Percentiles rank a stretch among this genome's conserved stretches.
phyloP scores from a whole-genome alignment of 1,140 invertebrate species.

The Drosophila quadrilineata region DNA sequence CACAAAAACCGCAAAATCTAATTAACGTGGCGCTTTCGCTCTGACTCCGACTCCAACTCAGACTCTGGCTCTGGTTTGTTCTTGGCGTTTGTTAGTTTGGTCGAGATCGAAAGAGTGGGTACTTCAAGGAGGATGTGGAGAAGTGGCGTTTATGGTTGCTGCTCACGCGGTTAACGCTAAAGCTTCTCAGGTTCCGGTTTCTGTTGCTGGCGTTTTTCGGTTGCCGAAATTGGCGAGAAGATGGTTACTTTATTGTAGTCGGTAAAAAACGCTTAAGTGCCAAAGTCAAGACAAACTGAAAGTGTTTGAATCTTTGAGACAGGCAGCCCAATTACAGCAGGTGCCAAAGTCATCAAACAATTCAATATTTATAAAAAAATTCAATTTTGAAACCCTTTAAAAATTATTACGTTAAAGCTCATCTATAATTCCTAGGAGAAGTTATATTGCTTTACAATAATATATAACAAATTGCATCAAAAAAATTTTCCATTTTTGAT shows the following conservation, averaged over 20 bases:
- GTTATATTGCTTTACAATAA: too few species aligned
- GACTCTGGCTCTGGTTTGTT: conserved; percentile 48
- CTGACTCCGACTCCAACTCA: conserved; percentile 38
- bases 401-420: too few species aligned
- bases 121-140: background rate
- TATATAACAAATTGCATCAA: too few species aligned
- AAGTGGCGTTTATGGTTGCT: background rate
- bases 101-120: background rate
- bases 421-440: background rate
- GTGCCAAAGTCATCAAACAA: conserved; percentile 13
- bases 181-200: conserved; percentile 22
- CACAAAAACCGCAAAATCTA: conserved; percentile 79
- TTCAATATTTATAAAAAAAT: background rate
- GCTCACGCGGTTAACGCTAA: conserved; percentile 9
- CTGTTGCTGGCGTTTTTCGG: conserved; percentile 61
- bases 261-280: conserved; percentile 27
- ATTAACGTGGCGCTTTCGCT: conserved; percentile 74
- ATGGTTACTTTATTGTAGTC: conserved; percentile 13
- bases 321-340: background rate
- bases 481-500: too few species aligned
- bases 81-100: conserved; percentile 44
- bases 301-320: conserved; percentile 32
- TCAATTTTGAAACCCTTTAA: too few species aligned
- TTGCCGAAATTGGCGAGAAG: conserved; percentile 17
- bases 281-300: conserved; percentile 50